Evolutionary conservation across 1,140 invertebrate genomes (phyloP).

Genomic region (Bombus soroeensis): DNA sequence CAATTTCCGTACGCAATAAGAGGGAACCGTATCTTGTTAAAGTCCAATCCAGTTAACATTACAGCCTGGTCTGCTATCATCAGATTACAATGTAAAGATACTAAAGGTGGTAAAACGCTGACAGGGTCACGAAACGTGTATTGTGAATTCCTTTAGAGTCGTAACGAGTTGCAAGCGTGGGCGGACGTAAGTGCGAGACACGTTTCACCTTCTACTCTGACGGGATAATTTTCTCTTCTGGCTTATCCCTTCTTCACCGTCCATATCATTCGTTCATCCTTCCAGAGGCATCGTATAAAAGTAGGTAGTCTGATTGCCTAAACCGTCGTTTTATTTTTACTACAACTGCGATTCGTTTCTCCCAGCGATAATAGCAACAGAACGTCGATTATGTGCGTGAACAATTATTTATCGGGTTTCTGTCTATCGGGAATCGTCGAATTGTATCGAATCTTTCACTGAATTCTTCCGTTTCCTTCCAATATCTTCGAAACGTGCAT

Average conservation of each 20-base stretch:
- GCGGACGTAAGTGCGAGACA: constrained; percentile 75
- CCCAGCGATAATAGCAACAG: too few species aligned
- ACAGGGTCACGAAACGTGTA: constrained; percentile 74
- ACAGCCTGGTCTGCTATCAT: constrained; percentile 75
- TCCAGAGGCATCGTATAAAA: constrained; percentile 26
- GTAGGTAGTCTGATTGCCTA: constrained; percentile 24
- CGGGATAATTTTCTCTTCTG: constrained; percentile 77
- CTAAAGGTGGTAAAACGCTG: constrained; percentile 78
- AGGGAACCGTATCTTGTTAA: constrained; percentile 49
- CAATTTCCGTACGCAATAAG: constrained; percentile 17
- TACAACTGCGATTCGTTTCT: neutral
- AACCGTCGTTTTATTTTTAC: neutral
- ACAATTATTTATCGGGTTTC: too few species aligned
- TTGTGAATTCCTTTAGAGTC: constrained; percentile 60
- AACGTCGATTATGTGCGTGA: too few species aligned
- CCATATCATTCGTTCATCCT: constrained; percentile 66
- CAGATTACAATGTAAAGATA: constrained; percentile 75
- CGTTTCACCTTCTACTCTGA: constrained; percentile 70
- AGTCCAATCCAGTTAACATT: constrained; percentile 69
- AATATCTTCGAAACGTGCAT: neutral
- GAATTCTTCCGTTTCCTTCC: neutral
- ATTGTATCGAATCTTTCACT: neutral
- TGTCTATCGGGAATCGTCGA: neutral
- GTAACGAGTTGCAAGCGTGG: constrained; percentile 79
- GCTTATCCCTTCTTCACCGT: constrained; percentile 59